Percentiles rank a stretch among this genome's conserved stretches.
phyloP scores from a whole-genome alignment of 2,113 vertebrate species.

The Channa maculata region DNA sequence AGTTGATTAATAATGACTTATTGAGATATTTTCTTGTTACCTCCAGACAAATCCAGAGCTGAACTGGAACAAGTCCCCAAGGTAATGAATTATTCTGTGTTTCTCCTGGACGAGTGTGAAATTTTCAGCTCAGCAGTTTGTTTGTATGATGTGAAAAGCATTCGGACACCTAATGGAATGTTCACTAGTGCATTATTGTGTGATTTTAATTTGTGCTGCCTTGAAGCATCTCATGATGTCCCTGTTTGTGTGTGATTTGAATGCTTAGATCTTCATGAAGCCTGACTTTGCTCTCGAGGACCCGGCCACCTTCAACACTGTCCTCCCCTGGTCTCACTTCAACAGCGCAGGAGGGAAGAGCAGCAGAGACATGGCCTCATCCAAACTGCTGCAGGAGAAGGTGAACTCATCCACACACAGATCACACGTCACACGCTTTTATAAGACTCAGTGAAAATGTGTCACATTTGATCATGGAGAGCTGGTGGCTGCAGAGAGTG shows the following conservation, averaged over 20 bases:
- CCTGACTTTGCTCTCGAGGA: slow-evolving; percentile 98
- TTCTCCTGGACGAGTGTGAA: no score
- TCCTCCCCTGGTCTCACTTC: slow-evolving; percentile 99
- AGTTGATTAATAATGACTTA: no score
- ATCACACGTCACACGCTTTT: no score
- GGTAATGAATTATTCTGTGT: slow-evolving; percentile 78
- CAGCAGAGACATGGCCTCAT: slow-evolving; percentile 92
- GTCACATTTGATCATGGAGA: no score
- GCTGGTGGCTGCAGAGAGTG: no score
- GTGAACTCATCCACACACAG: slow-evolving; percentile 73
- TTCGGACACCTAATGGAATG: no score
- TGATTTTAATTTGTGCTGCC: no score
- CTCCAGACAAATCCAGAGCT: slow-evolving; percentile 93
- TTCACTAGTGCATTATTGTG: no score
- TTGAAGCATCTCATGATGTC: no score
- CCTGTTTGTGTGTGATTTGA: background rate
- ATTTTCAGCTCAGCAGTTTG: no score
- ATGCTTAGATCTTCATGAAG: slow-evolving; percentile 95
- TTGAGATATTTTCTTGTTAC: slow-evolving; percentile 52
- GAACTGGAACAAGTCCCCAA: slow-evolving; percentile 99
- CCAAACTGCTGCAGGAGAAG: slow-evolving; percentile 97
- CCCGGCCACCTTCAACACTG: slow-evolving; percentile 91
- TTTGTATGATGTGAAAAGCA: no score
- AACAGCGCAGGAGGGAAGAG: slow-evolving; percentile 91
- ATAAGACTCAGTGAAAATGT: no score